Percentiles rank a stretch among this genome's conserved stretches.
Evolutionary conservation across 2,797 vertebrate species (phyloP).

Genomic region (Microctenopoma lineatum): DNA sequence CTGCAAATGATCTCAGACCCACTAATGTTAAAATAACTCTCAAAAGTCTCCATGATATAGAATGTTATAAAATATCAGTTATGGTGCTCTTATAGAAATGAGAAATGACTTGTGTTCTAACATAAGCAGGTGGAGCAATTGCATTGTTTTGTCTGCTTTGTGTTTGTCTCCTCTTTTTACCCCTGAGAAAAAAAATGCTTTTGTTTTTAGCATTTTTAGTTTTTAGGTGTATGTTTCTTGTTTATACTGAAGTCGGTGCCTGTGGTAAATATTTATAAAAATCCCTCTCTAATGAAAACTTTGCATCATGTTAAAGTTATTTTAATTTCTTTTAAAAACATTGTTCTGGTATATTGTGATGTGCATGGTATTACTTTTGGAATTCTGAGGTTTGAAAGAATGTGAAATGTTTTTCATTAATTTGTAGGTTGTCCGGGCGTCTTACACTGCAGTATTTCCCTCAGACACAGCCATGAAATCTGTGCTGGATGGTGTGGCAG

Average conservation of each 20-base stretch:
- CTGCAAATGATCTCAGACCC: neutral
- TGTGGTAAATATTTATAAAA: too few species aligned
- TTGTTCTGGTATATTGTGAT: slow-evolving; percentile 2
- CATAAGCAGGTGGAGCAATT: slow-evolving; percentile 6
- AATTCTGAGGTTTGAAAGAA: slow-evolving; percentile 24
- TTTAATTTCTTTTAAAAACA: neutral
- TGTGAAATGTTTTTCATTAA: slow-evolving; percentile 66
- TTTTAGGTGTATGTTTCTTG: neutral
- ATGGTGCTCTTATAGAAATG: neutral
- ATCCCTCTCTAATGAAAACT: slow-evolving; percentile 7
- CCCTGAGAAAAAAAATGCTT: neutral
- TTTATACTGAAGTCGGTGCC: slow-evolving; percentile 5
- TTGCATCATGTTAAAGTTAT: slow-evolving; percentile 2
- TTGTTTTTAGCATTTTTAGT: neutral
- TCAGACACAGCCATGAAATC: slow-evolving; percentile 94
- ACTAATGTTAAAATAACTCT: neutral
- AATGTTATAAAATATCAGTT: neutral
- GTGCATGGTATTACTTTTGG: neutral
- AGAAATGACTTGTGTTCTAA: neutral
- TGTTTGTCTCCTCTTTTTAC: neutral
- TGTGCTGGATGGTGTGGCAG: slow-evolving; percentile 95
- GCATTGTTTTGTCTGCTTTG: neutral
- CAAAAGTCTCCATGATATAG: neutral
- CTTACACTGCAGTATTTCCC: slow-evolving; percentile 73
- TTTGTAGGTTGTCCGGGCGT: slow-evolving; percentile 75